Evolutionary conservation across 35 echinoderm and acorn worm species (phyloP), one percentile per base, ranked within the genome.

Genomic region (Holothuria glaberrima): DNA sequence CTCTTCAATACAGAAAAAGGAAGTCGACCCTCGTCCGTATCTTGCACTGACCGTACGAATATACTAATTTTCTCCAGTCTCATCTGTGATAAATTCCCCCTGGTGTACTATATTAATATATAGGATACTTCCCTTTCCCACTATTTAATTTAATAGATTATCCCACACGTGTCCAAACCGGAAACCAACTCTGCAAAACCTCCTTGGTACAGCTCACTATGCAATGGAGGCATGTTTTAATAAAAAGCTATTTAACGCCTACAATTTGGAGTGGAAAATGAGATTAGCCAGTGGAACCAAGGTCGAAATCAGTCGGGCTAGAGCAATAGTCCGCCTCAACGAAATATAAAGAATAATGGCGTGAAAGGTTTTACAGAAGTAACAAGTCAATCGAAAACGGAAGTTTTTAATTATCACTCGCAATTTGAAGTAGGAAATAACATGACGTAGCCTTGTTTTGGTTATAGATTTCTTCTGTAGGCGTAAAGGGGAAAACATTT

Each of bases 321-420:
- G 38, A n/a, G 74, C 50, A 78, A 78, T 48, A 78, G 30, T 29
- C 30, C 38, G 74, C 38, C 74, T 48, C 19, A 22, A 78, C 25
- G 24, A 78, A 78, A 21, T 41, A 75, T 75, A 38, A 38, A 75
- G 31, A 75, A 69, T 30, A 54, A 54, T 54, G 16, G 50, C 50
- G 50, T 9, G 50, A 54, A 29, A 69, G n/a, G 31, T n/a, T 31
- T 16, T 34, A 75, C 17, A 41, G 34, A 27, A 78, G 27, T 54
- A 48, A 45, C 41, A 29, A 41, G 74, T 78, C 74, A 48, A 78
- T 24, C 24, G 74, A 48, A 78, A 78, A 48, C 74, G 74, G 74
- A 78, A 78, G 74, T 78, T 78, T 78, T 78, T 78, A 78, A 78
- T 78, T 78, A 78, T 78, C 74, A 28, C 33, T 52, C 26, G 50